Conservation (phyloP, 1,140 invertebrate genomes). For the Rhopalosiphum maidis region DNA sequence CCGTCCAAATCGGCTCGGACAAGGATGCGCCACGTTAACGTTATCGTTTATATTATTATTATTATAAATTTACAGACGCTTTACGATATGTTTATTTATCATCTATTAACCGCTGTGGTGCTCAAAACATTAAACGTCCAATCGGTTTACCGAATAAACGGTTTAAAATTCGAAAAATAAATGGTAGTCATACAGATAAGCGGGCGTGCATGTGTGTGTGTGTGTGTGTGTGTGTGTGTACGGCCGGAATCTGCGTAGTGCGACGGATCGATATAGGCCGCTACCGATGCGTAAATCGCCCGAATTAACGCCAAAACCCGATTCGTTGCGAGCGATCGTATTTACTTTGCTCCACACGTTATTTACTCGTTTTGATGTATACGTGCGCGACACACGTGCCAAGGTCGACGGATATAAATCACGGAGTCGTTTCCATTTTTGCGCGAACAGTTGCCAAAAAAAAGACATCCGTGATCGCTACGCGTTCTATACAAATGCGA, state of each 20-base stretch:
- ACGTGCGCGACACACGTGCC: background rate
- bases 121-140: no score
- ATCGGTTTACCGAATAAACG: no score
- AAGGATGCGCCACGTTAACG: background rate
- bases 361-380: background rate
- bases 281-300: background rate
- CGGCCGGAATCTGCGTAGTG: no score
- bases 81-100: no score
- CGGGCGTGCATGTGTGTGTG: no score
- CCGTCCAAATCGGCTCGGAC: background rate
- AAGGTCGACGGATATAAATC: background rate
- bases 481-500: background rate
- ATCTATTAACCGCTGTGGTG: no score
- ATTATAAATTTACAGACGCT: background rate
- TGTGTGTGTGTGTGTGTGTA: no score
- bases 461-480: background rate
- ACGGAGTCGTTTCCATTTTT: background rate
- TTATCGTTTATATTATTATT: background rate
- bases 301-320: background rate
- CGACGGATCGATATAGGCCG: background rate
- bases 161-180: no score
- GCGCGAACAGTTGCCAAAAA: slow-evolving; percentile 25
- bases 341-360: background rate
- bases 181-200: no score
- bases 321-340: background rate